Evolutionary conservation across 2,797 vertebrate genomes (phyloP).

Genomic region (Rousettus madagascariensis): DNA sequence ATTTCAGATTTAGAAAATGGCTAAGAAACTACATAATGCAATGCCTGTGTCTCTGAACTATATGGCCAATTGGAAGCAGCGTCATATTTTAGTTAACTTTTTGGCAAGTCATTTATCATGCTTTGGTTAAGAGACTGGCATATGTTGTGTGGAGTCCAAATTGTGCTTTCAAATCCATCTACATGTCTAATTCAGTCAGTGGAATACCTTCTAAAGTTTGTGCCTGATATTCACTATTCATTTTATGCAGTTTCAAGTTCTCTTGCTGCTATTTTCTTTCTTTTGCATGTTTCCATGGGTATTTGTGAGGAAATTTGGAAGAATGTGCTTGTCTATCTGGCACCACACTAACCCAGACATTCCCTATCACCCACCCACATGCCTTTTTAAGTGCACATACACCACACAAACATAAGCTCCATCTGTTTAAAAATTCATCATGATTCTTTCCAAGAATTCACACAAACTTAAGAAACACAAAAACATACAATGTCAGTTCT

Average conservation of each 20-base stretch:
- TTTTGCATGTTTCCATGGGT: not conserved
- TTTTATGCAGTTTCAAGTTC: not conserved
- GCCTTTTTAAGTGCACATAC: not conserved
- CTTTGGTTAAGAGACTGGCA: not conserved
- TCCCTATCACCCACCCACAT: not conserved
- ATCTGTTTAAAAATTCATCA: not conserved
- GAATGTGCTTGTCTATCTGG: not conserved
- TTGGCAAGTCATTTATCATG: not conserved
- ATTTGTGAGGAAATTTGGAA: not conserved
- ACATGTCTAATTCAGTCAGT: not conserved
- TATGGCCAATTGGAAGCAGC: not conserved
- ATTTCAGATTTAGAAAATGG: not conserved
- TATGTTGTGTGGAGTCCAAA: not conserved
- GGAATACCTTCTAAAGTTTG: not conserved
- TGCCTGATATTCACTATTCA: not conserved
- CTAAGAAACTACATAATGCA: not conserved
- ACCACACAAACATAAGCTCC: not conserved
- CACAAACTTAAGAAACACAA: constrained; percentile 6
- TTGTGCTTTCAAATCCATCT: not conserved
- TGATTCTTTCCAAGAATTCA: not conserved
- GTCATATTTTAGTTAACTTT: not conserved
- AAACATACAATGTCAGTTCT: not conserved
- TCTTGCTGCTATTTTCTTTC: not conserved
- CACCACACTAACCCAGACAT: not conserved
- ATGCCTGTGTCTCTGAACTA: not conserved